Evolutionary conservation across 1,140 invertebrate genomes (phyloP), one percentile per base, ranked within the genome.

Genomic region (Parapsyche elsis): DNA sequence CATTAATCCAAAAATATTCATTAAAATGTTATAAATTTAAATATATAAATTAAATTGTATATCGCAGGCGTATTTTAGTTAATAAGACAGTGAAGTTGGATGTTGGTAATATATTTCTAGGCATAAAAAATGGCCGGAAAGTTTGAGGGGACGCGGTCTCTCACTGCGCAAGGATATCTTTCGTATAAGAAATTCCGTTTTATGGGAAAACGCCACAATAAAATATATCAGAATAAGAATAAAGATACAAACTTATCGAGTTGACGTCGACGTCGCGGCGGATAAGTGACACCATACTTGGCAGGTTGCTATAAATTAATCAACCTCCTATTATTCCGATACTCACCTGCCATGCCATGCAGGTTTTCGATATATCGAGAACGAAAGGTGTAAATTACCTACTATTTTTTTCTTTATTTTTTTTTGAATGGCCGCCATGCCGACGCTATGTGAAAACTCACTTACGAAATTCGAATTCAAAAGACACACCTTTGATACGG

Each of bases 221-320:
- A 53, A 77, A 77, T 64, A 77, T 77, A 77, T 77, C 45, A 57
- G 57, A 53, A 77, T 45, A 64, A 53, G 53, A 77, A 61, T 77
- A 77, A 77, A 77, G 75, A 77, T 64, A 77, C 57, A 77, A 64
- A 77, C 26, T 30, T 75, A 75, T 75, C 73, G 23, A 57, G 19
- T 46, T 0, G 16, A 38, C 5, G 61, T 16, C 67, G 67, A 30
- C 67, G 26, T 61, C 21, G 26, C 10, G 16, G 53, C 49, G 10
- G 73, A 75, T 16, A 77, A 26, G 75, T 77, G 75, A 77, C 75
- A 77, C 46, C 53, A 24, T 45, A 26, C 73, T n/a, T 44, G 75
- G 59, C 75, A 77, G 75, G 57, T 77, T 23, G 23, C 73, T 45
- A 77, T 77, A 77, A 77, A 77, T 77, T 77, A 77, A 64, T 49